Percentiles rank a stretch among this genome's conserved stretches.
Evolutionary conservation across 1,140 invertebrate genomes (phyloP).

Genomic region (Magallana angulata): DNA sequence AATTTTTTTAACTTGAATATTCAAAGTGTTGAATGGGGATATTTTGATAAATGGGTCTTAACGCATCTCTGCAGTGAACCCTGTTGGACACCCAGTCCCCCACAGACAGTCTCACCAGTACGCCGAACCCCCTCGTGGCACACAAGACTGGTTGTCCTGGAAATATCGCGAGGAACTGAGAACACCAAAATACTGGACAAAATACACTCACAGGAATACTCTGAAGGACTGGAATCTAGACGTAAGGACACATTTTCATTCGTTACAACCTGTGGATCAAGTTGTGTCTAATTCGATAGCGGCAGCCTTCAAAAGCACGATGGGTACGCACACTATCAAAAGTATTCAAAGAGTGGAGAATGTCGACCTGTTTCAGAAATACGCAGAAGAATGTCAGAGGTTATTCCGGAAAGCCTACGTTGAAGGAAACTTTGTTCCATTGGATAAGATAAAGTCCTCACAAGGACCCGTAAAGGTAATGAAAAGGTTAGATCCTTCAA

Average conservation of each 20-base stretch:
- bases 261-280: slow-evolving; percentile 7
- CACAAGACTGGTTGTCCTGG: slow-evolving; percentile 33
- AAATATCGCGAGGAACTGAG: slow-evolving; percentile 31
- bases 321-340: slow-evolving; percentile 42
- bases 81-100: not conserved
- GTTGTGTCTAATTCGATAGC: slow-evolving; percentile 21
- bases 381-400: slow-evolving; percentile 50
- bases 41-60: too few relatives aligned
- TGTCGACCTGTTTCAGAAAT: slow-evolving; percentile 56
- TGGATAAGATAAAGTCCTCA: not conserved
- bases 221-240: slow-evolving; percentile 48
- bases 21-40: too few relatives aligned
- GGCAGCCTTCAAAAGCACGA: not conserved
- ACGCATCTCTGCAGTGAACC: not conserved
- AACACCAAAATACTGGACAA: slow-evolving; percentile 51
- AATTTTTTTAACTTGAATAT: too few relatives aligned
- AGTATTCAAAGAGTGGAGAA: slow-evolving; percentile 63
- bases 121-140: slow-evolving; percentile 33
- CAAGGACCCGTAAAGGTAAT: slow-evolving; percentile 12
- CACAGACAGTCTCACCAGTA: not conserved
- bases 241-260: not conserved
- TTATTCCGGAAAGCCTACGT: slow-evolving; percentile 57
- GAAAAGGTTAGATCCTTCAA: slow-evolving; percentile 14
- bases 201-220: slow-evolving; percentile 33
- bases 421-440: slow-evolving; percentile 36